Percentiles rank a stretch among this genome's conserved stretches.
These are phyloP conservation scores for Phasia obesa DNA, from an alignment of 2,888 invertebrate species.

Conservation along the genomic window DNA sequence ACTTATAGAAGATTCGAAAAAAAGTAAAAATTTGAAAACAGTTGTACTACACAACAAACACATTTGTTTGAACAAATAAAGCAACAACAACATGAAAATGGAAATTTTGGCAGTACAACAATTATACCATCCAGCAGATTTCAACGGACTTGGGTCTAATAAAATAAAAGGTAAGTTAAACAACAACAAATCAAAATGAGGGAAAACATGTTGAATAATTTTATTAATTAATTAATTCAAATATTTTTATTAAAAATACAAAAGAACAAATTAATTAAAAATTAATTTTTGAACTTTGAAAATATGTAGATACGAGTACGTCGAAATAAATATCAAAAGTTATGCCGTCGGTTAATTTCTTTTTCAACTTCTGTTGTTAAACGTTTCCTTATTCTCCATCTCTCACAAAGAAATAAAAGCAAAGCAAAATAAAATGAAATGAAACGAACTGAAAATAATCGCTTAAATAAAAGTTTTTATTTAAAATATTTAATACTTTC, in stretches of 20 bases:
- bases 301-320: too few relatives aligned
- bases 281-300: background rate
- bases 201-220: too few relatives aligned
- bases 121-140: constrained; percentile 71
- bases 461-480: too few relatives aligned
- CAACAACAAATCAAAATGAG: too few relatives aligned
- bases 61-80: constrained; percentile 38
- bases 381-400: constrained; percentile 4
- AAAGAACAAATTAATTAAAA: background rate
- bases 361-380: constrained; percentile 41
- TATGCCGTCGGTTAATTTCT: constrained; percentile 25
- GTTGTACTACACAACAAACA: constrained; percentile 18
- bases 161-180: constrained; percentile 66
- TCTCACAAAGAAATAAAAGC: constrained; percentile 15
- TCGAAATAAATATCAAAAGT: background rate
- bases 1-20: constrained; percentile 58
- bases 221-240: too few relatives aligned
- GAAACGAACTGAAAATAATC: constrained; percentile 11
- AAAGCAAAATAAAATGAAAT: background rate
- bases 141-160: constrained; percentile 63
- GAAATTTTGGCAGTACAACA: constrained; percentile 71
- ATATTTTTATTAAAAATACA: background rate
- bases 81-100: constrained; percentile 64
- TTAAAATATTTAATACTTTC: constrained; percentile 57
- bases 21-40: constrained; percentile 44